Evolutionary conservation across 92 coral and sea anemone genomes (phyloP).

Genomic region (Bergia sp.): DNA sequence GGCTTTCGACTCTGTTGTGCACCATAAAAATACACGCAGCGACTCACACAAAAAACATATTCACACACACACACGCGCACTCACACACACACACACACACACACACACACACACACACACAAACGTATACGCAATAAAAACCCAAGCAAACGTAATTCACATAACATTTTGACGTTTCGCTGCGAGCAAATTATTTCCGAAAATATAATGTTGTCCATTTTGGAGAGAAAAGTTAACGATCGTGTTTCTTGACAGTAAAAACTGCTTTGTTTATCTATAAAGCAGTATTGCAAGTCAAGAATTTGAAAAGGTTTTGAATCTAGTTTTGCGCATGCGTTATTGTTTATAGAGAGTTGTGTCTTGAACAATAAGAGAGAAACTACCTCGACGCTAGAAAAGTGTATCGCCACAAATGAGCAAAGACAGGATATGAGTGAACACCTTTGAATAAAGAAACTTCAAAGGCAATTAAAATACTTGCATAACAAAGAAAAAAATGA

Average conservation of each 20-base stretch:
- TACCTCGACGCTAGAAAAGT: neutral
- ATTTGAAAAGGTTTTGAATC: neutral
- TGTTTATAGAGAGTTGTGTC: neutral
- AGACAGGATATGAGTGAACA: constrained; percentile 6
- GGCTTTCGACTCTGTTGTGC: neutral
- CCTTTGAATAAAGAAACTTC: neutral
- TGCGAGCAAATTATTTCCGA: neutral
- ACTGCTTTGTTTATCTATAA: neutral
- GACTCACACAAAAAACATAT: neutral
- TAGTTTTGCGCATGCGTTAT: neutral
- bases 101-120: neutral
- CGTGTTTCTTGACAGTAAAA: neutral
- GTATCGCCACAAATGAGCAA: neutral
- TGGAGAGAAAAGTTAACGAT: neutral
- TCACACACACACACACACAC: neutral
- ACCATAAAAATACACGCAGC: neutral
- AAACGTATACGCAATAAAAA: too few species aligned
- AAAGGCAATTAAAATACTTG: constrained; percentile 1
- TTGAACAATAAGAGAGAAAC: neutral
- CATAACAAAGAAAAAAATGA: neutral
- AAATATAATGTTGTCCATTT: constrained; percentile 2
- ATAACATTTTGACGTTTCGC: neutral
- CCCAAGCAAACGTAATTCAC: neutral
- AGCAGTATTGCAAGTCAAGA: neutral
- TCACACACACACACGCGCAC: neutral